Conservation (phyloP, 2,113 vertebrate species). For the Sinocyclocheilus anshuiensis region DNA sequence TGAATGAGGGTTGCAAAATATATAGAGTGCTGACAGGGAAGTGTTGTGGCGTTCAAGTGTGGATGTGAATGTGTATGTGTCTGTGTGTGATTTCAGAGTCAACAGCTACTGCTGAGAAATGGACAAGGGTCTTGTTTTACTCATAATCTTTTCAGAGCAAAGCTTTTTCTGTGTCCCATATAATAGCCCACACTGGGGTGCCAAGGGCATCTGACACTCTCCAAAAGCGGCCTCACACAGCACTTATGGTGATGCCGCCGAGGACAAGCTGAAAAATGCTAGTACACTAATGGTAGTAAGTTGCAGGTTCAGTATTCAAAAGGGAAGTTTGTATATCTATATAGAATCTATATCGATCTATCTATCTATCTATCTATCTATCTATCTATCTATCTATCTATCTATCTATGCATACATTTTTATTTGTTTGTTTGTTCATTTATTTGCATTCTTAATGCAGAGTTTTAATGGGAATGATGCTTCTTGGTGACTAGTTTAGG, state of each 20-base stretch:
- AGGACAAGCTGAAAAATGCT: conserved; percentile 19
- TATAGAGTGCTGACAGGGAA: not conserved
- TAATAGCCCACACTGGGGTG: conserved; percentile 27
- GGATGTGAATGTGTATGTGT: conserved; percentile 14
- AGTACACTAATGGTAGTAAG: not conserved
- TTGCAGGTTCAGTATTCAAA: not conserved
- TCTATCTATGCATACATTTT: too few species aligned
- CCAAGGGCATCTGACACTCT: conserved; percentile 40
- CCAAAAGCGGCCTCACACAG: conserved; percentile 19
- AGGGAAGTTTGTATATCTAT: not conserved
- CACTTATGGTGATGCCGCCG: not conserved
- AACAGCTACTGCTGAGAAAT: conserved; percentile 27
- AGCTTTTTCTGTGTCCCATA: conserved; percentile 19
- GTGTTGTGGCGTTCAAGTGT: conserved; percentile 26
- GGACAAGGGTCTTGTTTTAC: conserved; percentile 40
- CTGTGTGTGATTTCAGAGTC: conserved; percentile 29
- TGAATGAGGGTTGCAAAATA: conserved; percentile 21
- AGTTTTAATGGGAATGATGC: not conserved
- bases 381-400: too few species aligned
- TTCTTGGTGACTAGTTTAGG: too few species aligned
- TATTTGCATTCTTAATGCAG: not conserved
- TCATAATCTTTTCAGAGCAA: conserved; percentile 39
- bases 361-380: too few species aligned
- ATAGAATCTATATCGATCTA: too few species aligned
- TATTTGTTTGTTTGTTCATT: not conserved